Evolutionary conservation across 2,888 invertebrate species (phyloP).

Genomic region (Atherix ibis): DNA sequence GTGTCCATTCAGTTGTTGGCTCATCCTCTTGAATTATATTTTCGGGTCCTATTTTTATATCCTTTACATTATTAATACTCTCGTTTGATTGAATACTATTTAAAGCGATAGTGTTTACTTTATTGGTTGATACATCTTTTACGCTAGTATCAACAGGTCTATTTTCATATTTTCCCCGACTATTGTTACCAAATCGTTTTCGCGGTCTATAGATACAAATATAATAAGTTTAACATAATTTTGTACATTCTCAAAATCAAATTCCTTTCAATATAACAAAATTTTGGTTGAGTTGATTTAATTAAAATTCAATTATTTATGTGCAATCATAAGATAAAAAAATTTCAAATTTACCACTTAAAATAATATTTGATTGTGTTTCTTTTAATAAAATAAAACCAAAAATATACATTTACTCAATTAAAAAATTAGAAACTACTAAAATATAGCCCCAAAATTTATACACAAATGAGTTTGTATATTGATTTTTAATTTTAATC

Average conservation of each 20-base stretch:
- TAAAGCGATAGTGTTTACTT: slow-evolving; percentile 7
- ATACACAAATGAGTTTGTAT: no score
- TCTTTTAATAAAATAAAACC: no score
- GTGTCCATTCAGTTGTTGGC: slow-evolving; percentile 69
- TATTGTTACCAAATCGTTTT: slow-evolving; percentile 28
- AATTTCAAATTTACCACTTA: no score
- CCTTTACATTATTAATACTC: slow-evolving; percentile 1
- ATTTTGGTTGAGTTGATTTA: no score
- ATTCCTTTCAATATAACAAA: no score
- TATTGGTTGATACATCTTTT: slow-evolving; percentile 5
- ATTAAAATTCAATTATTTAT: no score
- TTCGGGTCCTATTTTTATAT: slow-evolving; percentile 24
- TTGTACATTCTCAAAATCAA: background rate
- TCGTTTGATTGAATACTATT: slow-evolving; percentile 2
- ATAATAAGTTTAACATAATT: background rate
- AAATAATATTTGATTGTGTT: no score
- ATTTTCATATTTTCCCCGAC: slow-evolving; percentile 19
- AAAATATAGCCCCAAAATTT: no score
- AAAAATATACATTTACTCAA: no score
- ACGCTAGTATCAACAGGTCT: slow-evolving; percentile 5
- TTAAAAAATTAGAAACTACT: no score
- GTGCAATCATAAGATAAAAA: no score
- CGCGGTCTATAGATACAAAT: slow-evolving; percentile 19
- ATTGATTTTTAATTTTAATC: no score
- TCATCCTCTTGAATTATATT: slow-evolving; percentile 54